Evolutionary conservation across 2,888 invertebrate genomes (phyloP), one percentile per base, ranked within the genome.

Genomic region (Mythimna lalbum): DNA sequence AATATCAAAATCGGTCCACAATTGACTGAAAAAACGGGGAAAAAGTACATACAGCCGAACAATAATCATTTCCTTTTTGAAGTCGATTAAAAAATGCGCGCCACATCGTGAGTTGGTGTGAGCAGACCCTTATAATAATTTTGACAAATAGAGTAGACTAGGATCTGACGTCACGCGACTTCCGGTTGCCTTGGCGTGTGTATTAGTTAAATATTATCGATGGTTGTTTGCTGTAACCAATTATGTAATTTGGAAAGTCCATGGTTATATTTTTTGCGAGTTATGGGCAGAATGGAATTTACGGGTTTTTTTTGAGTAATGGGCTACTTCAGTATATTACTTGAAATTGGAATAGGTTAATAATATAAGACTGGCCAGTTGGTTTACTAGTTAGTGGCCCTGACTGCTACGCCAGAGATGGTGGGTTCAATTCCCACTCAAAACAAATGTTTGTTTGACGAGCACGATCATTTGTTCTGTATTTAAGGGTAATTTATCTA

Each of bases 121-220:
- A n/a, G 10, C n/a, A 19, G 19, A 55, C 4, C 55, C 31, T 55
- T 55, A 31, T 31, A 55, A 50, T 52, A 69, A 63, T 70, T 78
- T 47, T 64, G 61, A 67, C 72, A 76, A 80, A 63, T 77, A 50
- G 50, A 65, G 68, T 64, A 43, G 55, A 71, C 59, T 68, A 68
- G 63, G 63, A 66, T 73, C n/a, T 75, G 61, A 78, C 63, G 81
- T 81, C 75, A 78, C 78, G 81, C 71, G 21, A 78, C 63, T 65
- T 66, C 66, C 66, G 71, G 52, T 47, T 61, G 62, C 72, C 57
- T 63, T 56, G 60, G 61, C 69, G 31, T 36, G 63, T 52, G 27
- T 57, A 66, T 6, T 43, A 43, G 65, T 47, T 47, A 57, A 43
- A 43, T 56, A 69, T 72, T 78, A 76, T 67, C 59, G 57, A 73